A percentile compares a stretch with the other conserved stretches of the same genome.
Evolutionary conservation across 2,888 invertebrate species (phyloP).

Genomic region (Keiferia lycopersicella): DNA sequence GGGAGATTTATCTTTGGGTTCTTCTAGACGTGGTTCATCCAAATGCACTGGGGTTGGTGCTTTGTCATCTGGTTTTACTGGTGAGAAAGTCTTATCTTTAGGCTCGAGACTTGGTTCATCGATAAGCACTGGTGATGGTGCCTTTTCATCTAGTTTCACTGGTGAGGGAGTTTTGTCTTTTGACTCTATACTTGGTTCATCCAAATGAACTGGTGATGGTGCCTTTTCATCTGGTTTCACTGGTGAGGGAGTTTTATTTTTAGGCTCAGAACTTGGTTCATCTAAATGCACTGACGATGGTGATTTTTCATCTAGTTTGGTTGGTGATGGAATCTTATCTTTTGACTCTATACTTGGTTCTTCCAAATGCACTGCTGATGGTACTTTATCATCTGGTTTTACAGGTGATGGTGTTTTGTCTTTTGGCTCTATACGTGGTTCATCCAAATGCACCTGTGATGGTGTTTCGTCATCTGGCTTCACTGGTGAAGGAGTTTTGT

Average conservation of each 20-base stretch:
- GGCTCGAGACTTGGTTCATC: slow-evolving; percentile 25
- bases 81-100: slow-evolving; percentile 26
- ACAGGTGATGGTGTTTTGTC: no score
- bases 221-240: background rate
- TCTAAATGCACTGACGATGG: background rate
- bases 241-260: background rate
- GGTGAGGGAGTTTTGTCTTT: slow-evolving; percentile 6
- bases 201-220: background rate
- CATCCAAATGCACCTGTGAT: background rate
- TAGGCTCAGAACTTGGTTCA: background rate
- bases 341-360: background rate
- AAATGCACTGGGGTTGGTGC: background rate
- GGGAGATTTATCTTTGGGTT: background rate
- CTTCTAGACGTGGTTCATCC: background rate
- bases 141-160: slow-evolving; percentile 21
- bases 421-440: background rate
- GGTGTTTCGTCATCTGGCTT: background rate
- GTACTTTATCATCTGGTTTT: slow-evolving; percentile 11
- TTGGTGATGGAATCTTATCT: background rate
- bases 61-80: slow-evolving; percentile 21
- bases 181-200: background rate
- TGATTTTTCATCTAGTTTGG: background rate
- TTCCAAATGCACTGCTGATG: background rate
- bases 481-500: background rate
- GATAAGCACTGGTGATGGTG: slow-evolving; percentile 26